Evolutionary conservation across 1,140 invertebrate species (phyloP).

Genomic region (Eciton burchellii): DNA sequence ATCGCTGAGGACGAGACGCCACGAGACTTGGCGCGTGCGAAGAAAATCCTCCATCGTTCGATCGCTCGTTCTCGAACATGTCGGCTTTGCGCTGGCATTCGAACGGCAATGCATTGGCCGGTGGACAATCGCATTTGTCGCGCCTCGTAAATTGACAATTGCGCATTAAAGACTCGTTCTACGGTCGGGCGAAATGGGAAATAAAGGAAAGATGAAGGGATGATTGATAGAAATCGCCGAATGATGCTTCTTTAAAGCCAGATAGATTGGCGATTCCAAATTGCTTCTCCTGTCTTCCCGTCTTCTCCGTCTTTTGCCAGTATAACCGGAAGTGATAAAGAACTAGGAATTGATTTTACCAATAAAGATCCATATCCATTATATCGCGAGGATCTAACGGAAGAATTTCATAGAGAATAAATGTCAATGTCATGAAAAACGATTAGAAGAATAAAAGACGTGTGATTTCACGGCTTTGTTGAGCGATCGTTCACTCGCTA

Average conservation of each 20-base stretch:
- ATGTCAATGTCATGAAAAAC: neutral
- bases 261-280: conserved; percentile 36
- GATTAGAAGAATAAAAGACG: neutral
- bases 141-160: conserved; percentile 43
- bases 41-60: conserved; percentile 69
- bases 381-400: neutral
- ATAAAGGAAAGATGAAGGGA: conserved; percentile 10
- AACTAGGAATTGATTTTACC: neutral
- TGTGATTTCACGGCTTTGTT: neutral
- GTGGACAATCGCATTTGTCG: conserved; percentile 52
- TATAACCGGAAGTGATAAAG: neutral
- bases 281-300: neutral
- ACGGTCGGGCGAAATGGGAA: conserved; percentile 26
- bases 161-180: conserved; percentile 23
- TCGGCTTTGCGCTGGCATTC: conserved; percentile 25
- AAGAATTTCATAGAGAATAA: neutral
- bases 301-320: neutral
- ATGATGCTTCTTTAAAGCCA: conserved; percentile 44
- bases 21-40: conserved; percentile 69
- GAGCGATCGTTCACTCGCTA: neutral
- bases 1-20: conserved; percentile 58
- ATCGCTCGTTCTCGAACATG: conserved; percentile 47
- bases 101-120: conserved; percentile 6
- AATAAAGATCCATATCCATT: neutral
- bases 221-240: conserved; percentile 8